Conservation (phyloP, 1,140 invertebrate genomes). For the Apis mellifera region DNA sequence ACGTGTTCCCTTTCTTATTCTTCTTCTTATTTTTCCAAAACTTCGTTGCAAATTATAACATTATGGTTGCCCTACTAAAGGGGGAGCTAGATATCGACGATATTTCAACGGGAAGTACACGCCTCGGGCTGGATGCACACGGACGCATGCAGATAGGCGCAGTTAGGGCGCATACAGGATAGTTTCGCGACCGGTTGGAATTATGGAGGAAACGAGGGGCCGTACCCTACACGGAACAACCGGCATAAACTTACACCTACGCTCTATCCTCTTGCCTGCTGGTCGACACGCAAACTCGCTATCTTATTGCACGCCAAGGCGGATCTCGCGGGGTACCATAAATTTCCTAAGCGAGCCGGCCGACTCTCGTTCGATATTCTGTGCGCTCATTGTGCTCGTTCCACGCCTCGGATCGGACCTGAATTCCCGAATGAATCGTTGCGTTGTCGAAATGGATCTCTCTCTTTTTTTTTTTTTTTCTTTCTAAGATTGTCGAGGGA, state of each 20-base stretch:
- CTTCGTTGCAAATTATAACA: slow-evolving; percentile 7
- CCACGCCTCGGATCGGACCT: background rate
- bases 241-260: slow-evolving; percentile 54
- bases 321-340: slow-evolving; percentile 40
- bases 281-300: slow-evolving; percentile 53
- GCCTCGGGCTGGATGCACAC: background rate
- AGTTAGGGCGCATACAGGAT: background rate
- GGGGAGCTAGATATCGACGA: background rate
- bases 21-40: too few species aligned
- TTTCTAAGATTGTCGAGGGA: background rate
- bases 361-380: slow-evolving; percentile 44
- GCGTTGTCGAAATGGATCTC: background rate
- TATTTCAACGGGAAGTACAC: slow-evolving; percentile 28
- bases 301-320: slow-evolving; percentile 50
- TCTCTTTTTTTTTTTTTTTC: background rate
- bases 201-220: slow-evolving; percentile 40
- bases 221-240: background rate
- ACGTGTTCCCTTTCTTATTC: too few species aligned
- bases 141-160: background rate
- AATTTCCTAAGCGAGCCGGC: slow-evolving; percentile 39
- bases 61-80: too few species aligned
- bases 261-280: background rate
- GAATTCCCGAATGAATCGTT: background rate
- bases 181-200: slow-evolving; percentile 33
- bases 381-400: slow-evolving; percentile 24